Base-by-base conservation (phyloP, 1,140 invertebrate genomes). In the Belonocnema kinseyi region DNA sequence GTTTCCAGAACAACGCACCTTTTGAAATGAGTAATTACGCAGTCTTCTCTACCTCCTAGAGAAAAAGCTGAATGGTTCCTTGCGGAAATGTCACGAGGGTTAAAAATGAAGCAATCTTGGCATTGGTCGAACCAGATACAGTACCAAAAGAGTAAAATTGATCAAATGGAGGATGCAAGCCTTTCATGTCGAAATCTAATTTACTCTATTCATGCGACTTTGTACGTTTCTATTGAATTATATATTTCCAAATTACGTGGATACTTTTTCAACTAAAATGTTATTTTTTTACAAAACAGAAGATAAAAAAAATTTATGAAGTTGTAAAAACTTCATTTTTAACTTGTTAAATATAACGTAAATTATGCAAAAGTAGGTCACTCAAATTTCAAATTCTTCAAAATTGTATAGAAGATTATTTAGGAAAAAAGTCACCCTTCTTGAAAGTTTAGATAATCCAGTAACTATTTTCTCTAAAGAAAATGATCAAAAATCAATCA, bases 11-110 rank as follows among this genome's bases (percentile, higher is more conserved):
- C 50, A 66, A 76, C 46, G 74, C 12, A 19, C 72, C 74, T 77
- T 83, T 81, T 78, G 52, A 78, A 61, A 51, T 54, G 50, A 77
- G 58, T 76, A 75, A 71, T 81, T 81, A 77, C 82, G 74, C 77
- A 80, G 40, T 80, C 77, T 71, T 71, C 61, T 77, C 75, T 66
- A 19, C 51, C 16, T 40, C 51, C 46, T 21, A 46, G 10, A 46
- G 46, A 10, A 66, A 54, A 33, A 13, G 8, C n/a, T 80, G 72
- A 79, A 76, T 77, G 73, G 21, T 40, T 78, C 72, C 72, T 77
- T 78, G 71, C 72, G 72, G 73, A 66, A 75, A 79, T 80, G 75
- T 74, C 33, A 76, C 74, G 50, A 8, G 75, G 73, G 58, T 79
- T 75, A 74, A 75, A 53, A 71, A 77, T 14, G 74, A 78, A 70